These are phyloP conservation scores for Hypercompe scribonia DNA, from an alignment of 2,888 invertebrate species.

Conservation along the genomic window DNA sequence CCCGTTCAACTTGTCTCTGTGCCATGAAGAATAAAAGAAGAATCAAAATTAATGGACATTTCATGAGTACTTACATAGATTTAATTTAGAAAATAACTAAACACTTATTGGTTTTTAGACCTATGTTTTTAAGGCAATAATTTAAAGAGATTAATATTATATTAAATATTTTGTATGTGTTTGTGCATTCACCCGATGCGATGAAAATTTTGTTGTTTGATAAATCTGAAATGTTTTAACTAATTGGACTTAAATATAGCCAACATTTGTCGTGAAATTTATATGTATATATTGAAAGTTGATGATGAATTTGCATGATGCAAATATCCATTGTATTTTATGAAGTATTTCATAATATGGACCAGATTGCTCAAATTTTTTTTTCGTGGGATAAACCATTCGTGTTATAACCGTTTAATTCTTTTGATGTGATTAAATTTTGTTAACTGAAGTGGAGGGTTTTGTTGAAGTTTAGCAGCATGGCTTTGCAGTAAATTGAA, in stretches of 20 bases:
- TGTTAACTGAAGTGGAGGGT: background rate
- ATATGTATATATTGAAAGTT: background rate
- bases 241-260: background rate
- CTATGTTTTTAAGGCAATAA: conserved; percentile 57
- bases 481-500: too few relatives aligned
- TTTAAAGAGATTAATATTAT: conserved; percentile 25
- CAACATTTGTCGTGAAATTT: background rate
- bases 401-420: background rate
- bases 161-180: conserved; percentile 8
- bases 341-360: background rate
- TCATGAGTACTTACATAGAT: conserved; percentile 19
- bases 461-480: background rate
- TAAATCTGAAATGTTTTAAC: background rate
- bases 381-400: too few relatives aligned
- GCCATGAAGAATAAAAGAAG: conserved; percentile 27
- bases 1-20: conserved; percentile 23
- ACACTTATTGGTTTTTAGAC: conserved; percentile 19
- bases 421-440: background rate
- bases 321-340: background rate
- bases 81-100: conserved; percentile 21
- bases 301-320: too few relatives aligned
- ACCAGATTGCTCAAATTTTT: too few relatives aligned
- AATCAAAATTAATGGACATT: conserved; percentile 34
- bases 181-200: conserved; percentile 16
- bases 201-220: conserved; percentile 7